A percentile compares a stretch with the other conserved stretches of the same genome.
These are phyloP conservation scores for Rhodinocichla rosea DNA, from an alignment of 2,113 vertebrate species.

Conservation along the genomic window DNA sequence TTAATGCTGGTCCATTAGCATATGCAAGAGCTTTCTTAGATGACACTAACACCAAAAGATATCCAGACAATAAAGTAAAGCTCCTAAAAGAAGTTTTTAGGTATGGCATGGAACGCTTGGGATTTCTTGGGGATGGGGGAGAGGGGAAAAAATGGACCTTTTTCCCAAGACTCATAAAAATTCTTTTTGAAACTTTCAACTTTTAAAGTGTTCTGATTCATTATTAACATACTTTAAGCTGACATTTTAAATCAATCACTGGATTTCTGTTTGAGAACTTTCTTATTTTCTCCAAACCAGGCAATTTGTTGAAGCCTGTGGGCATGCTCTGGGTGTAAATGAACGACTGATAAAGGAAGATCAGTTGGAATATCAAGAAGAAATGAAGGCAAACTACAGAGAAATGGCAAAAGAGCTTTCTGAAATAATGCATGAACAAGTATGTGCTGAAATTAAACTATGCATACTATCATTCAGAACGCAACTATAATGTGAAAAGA, in stretches of 20 bases:
- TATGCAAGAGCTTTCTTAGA: conserved; percentile 97
- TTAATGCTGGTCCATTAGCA: conserved; percentile 94
- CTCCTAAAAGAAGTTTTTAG: conserved; percentile 96
- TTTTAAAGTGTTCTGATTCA: background rate
- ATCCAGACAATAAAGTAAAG: conserved; percentile 98
- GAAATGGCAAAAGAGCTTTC: conserved; percentile 93
- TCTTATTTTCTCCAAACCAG: conserved; percentile 65
- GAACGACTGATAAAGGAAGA: conserved; percentile 97
- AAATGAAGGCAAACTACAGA: conserved; percentile 97
- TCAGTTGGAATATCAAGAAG: conserved; percentile 96
- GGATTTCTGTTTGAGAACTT: background rate
- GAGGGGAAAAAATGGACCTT: background rate
- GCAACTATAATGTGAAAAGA: background rate
- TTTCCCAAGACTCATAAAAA: background rate
- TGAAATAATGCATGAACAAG: conserved; percentile 96
- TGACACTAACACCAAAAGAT: conserved; percentile 89
- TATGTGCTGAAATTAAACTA: conserved; percentile 48
- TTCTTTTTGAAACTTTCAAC: background rate
- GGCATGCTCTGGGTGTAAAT: conserved; percentile 89
- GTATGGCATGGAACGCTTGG: conserved; percentile 62
- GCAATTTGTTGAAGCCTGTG: conserved; percentile 97
- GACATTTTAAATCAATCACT: background rate
- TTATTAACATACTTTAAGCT: background rate
- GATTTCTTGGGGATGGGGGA: background rate
- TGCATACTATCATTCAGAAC: background rate